Percentiles rank a stretch among this genome's conserved stretches.
Conservation (phyloP, 92 coral and sea anemone species). For the Porites cylindrica region DNA sequence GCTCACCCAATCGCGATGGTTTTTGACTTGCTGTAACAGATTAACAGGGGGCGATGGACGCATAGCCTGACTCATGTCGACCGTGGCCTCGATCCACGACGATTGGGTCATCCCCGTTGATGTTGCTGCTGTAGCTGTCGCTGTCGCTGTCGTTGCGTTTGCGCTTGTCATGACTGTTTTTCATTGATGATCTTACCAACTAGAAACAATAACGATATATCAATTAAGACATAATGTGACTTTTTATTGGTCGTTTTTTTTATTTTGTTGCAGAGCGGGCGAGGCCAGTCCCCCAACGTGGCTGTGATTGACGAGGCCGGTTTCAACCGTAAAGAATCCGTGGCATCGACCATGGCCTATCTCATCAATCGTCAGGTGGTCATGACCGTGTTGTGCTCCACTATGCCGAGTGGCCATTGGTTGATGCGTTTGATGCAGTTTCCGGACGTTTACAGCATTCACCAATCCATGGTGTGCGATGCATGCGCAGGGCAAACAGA, state of each 20-base stretch:
- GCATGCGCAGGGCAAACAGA: not conserved
- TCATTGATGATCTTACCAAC: not conserved
- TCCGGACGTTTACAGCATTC: constrained; percentile 21
- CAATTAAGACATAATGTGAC: not conserved
- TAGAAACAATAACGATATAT: too few species aligned
- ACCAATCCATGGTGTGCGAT: constrained; percentile 26
- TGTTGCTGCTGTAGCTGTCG: not conserved
- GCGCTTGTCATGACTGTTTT: not conserved
- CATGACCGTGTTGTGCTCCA: constrained; percentile 27
- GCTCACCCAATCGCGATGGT: not conserved
- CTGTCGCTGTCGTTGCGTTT: not conserved
- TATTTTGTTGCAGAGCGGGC: constrained; percentile 13
- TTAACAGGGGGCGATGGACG: constrained; percentile 6
- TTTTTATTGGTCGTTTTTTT: not conserved
- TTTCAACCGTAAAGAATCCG: not conserved
- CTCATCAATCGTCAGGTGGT: not conserved
- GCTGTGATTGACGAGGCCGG: constrained; percentile 20
- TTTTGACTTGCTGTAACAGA: not conserved
- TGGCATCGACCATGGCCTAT: constrained; percentile 28
- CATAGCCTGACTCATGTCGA: not conserved
- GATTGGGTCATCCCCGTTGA: not conserved
- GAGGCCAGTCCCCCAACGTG: constrained; percentile 17
- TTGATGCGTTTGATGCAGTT: constrained; percentile 11
- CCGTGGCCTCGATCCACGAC: not conserved
- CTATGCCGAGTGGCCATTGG: constrained; percentile 36